Conservation (phyloP, 2,797 vertebrate species). For the Geotrypetes seraphini region DNA sequence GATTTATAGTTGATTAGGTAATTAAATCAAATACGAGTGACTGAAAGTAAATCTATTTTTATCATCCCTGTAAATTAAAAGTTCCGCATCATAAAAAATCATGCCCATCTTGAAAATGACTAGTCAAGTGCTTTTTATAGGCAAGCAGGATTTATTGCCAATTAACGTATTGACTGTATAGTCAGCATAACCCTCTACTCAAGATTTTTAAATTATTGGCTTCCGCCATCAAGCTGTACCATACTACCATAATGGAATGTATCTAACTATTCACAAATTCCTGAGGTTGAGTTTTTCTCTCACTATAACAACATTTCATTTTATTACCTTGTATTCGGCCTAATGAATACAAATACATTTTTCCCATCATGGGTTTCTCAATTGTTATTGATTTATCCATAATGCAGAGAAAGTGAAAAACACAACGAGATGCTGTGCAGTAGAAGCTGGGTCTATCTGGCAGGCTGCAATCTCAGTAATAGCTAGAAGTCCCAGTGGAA, state of each 20-base stretch:
- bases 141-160: constrained; percentile 69
- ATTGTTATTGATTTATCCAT: constrained; percentile 51
- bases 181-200: constrained; percentile 60
- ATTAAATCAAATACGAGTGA: constrained; percentile 75
- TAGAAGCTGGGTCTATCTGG: too few relatives aligned
- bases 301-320: constrained; percentile 56
- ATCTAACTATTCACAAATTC: constrained; percentile 46
- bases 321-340: constrained; percentile 46
- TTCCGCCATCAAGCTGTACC: constrained; percentile 46
- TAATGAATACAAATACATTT: constrained; percentile 60
- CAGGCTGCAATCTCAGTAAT: too few relatives aligned
- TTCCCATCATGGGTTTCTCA: constrained; percentile 48
- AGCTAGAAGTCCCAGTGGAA: too few relatives aligned
- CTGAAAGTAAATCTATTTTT: constrained; percentile 75
- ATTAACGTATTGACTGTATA: constrained; percentile 69
- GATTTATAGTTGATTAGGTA: constrained; percentile 75
- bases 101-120: constrained; percentile 73
- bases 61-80: constrained; percentile 77
- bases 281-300: constrained; percentile 54
- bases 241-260: constrained; percentile 51
- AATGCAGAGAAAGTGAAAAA: constrained; percentile 48
- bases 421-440: constrained; percentile 27
- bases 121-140: constrained; percentile 65
- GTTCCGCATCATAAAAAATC: constrained; percentile 73
- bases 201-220: constrained; percentile 59